phyloP scores from a whole-genome alignment of 2,797 vertebrate genomes.

The Nasua narica region DNA sequence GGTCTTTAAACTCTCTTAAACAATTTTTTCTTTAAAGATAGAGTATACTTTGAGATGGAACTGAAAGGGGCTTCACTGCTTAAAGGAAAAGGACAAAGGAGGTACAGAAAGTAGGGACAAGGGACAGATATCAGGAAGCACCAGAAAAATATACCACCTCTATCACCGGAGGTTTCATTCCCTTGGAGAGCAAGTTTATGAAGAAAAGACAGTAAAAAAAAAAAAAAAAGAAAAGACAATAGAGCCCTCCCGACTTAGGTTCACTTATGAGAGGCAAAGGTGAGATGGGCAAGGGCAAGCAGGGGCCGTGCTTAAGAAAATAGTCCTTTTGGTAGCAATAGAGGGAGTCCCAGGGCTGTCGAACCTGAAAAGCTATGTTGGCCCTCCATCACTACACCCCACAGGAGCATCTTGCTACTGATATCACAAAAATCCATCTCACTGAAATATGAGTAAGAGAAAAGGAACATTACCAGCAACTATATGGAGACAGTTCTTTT shows the following conservation, averaged over 20 bases:
- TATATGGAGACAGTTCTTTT: not conserved
- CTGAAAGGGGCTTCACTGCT: not conserved
- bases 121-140: not conserved
- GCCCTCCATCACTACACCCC: not conserved
- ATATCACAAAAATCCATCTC: not conserved
- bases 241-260: not conserved
- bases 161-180: not conserved
- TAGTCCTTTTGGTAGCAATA: not conserved
- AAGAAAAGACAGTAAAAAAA: not conserved
- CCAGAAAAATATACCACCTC: not conserved
- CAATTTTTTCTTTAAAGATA: not conserved
- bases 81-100: not conserved
- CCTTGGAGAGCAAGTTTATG: not conserved
- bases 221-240: not conserved
- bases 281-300: not conserved
- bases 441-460: not conserved
- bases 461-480: not conserved
- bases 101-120: not conserved
- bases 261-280: not conserved
- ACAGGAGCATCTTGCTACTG: not conserved
- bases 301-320: not conserved
- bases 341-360: not conserved
- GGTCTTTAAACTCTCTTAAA: not conserved
- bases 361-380: not conserved
- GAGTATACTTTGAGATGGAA: not conserved